These are phyloP conservation scores for Drosophila paramelanica DNA, from an alignment of 2,888 invertebrate species.

Conservation along the genomic window DNA sequence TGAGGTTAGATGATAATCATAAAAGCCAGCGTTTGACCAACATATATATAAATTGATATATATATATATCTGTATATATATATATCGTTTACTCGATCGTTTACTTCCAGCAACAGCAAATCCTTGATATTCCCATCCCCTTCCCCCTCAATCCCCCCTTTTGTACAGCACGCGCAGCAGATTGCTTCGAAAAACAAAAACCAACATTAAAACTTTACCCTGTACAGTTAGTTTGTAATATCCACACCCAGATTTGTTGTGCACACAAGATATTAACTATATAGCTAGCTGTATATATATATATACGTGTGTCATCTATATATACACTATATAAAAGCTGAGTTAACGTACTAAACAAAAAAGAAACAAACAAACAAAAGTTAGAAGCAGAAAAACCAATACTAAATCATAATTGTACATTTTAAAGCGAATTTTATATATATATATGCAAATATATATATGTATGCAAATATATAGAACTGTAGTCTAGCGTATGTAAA, in stretches of 20 bases:
- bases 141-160: not conserved
- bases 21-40: conserved; percentile 42
- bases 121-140: not conserved
- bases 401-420: conserved; percentile 61
- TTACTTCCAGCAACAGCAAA: conserved; percentile 52
- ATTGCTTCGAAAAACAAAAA: conserved; percentile 1
- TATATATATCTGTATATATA: not conserved
- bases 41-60: not conserved
- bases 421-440: conserved; percentile 62
- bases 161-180: conserved; percentile 40
- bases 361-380: conserved; percentile 7
- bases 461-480: conserved; percentile 22
- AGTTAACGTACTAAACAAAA: conserved; percentile 29
- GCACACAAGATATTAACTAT: conserved; percentile 65
- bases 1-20: conserved; percentile 93
- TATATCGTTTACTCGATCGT: conserved; percentile 23
- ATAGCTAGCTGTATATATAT: conserved; percentile 13
- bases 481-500: conserved; percentile 66
- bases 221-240: conserved; percentile 70
- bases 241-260: conserved; percentile 45
- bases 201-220: conserved; percentile 20
- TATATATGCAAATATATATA: conserved; percentile 21
- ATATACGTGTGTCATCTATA: conserved; percentile 10
- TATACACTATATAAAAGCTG: conserved; percentile 23
- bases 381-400: conserved; percentile 9